phyloP scores from a whole-genome alignment of 2,113 vertebrate genomes.

The Grammomys surdaster region DNA sequence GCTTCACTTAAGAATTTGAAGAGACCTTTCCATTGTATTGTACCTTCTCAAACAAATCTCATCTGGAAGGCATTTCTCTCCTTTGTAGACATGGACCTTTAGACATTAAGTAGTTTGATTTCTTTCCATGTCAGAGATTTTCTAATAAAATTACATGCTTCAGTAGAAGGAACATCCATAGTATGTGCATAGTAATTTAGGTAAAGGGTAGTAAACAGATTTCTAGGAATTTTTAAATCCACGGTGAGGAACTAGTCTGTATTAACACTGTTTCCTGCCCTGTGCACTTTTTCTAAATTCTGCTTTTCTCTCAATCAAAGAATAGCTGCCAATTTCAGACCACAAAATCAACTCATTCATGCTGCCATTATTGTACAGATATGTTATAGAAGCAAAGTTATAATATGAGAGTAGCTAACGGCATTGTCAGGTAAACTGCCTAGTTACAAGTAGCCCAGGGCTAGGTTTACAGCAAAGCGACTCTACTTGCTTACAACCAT shows the following conservation, averaged over 20 bases:
- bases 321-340: not conserved
- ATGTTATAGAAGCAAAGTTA: slow-evolving; percentile 8
- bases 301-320: not conserved
- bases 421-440: not conserved
- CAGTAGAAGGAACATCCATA: not conserved
- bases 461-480: not conserved
- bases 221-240: slow-evolving; percentile 44
- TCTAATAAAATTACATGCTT: slow-evolving; percentile 27
- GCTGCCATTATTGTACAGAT: not conserved
- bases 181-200: not conserved
- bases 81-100: not conserved
- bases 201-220: not conserved
- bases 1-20: slow-evolving; percentile 24
- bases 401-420: not conserved
- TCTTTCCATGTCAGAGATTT: not conserved
- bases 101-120: not conserved
- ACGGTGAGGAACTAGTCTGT: slow-evolving; percentile 8
- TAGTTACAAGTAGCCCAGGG: not conserved
- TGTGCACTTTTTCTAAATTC: not conserved
- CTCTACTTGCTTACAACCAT: not conserved
- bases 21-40: not conserved
- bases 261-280: slow-evolving; percentile 1
- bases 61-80: not conserved
- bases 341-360: not conserved
- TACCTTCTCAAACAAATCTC: slow-evolving; percentile 9